Conservation (phyloP, 2,797 vertebrate species). For the Squalus acanthias region DNA sequence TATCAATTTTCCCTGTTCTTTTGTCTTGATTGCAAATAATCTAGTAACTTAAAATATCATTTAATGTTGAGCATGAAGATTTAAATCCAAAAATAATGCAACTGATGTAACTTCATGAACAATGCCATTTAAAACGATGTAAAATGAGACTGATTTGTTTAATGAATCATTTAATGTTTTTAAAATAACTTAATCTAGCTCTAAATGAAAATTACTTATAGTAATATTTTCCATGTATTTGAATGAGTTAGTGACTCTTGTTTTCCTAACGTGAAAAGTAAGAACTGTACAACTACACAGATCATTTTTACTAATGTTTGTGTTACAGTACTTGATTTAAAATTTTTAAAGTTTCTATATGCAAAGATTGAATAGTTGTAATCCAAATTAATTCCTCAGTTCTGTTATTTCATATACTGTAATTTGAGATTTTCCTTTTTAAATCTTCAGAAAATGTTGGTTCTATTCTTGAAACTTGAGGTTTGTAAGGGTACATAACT, state of each 20-base stretch:
- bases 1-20: neutral
- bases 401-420: neutral
- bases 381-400: neutral
- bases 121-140: neutral
- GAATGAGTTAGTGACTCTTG: neutral
- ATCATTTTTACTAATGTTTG: neutral
- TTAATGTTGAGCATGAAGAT: neutral
- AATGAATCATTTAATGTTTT: neutral
- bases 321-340: neutral
- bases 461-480: neutral
- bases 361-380: neutral
- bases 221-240: neutral
- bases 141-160: neutral
- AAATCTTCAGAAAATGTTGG: neutral
- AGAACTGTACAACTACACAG: neutral
- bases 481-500: neutral
- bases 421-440: neutral
- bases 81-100: neutral
- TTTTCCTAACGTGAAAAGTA: neutral
- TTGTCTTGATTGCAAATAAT: neutral
- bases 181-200: neutral
- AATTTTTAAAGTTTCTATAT: neutral
- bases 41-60: neutral
- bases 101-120: neutral
- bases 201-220: neutral